These are phyloP conservation scores for Xestoiulus laeticollis DNA, from an alignment of 2,888 invertebrate species.

Conservation along the genomic window DNA sequence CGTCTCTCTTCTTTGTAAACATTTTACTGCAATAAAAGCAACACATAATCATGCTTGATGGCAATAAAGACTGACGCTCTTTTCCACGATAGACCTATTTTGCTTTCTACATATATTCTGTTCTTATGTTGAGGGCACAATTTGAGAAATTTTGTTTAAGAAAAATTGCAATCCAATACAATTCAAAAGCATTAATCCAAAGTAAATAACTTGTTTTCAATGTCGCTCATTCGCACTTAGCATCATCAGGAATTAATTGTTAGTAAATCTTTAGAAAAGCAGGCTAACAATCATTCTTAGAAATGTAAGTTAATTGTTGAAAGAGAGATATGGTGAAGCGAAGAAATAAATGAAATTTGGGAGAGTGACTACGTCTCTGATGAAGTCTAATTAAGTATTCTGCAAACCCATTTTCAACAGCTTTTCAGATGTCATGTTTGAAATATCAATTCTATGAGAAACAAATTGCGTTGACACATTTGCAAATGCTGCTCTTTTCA, in stretches of 20 bases:
- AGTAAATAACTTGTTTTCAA: neutral
- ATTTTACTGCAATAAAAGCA: neutral
- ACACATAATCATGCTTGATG: neutral
- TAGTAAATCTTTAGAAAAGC: neutral
- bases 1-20: neutral
- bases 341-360: neutral
- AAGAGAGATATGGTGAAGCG: neutral
- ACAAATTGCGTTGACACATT: neutral
- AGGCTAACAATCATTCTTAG: neutral
- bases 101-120: neutral
- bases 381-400: neutral
- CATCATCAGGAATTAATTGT: constrained; percentile 15
- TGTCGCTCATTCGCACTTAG: neutral
- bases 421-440: neutral
- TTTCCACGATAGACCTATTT: neutral
- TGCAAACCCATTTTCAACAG: neutral
- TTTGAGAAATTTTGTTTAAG: neutral
- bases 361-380: neutral
- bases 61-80: neutral
- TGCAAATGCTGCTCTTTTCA: neutral
- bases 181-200: neutral
- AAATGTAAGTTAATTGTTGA: neutral
- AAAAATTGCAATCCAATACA: neutral
- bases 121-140: neutral
- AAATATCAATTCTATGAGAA: neutral